Evolutionary conservation across 2,888 invertebrate genomes (phyloP), one percentile per base, ranked within the genome.

Genomic region (Plemyria rubiginata): DNA sequence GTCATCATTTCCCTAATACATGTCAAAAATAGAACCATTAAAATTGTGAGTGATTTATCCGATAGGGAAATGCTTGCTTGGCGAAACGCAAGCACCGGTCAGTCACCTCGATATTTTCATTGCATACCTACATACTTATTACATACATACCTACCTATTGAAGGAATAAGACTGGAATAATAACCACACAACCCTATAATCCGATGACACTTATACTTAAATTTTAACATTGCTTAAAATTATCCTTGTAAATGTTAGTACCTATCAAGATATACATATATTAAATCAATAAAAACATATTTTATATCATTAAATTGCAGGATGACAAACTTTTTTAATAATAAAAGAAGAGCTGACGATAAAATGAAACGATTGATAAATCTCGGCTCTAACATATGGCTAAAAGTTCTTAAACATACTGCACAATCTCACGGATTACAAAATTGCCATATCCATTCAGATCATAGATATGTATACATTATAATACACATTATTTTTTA

Each of bases 401-500:
- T 59, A 55, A 52, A 29, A 52, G 55, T 43, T 40, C 59, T 16
- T 43, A 38, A 41, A 54, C 62, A 54, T 58, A 65, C 40, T 57
- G 40, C 60, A 54, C 46, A 62, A 66, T 66, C 64, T 63, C 62
- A 66, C 60, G 57, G 59, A 61, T 65, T 62, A 66, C 59, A 65
- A 60, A 66, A 65, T 66, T 62, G 65, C 66, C 66, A 83, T 82
- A 85, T 87, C 85, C 85, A 90, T 90, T 87, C 84, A 88, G 90
- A 91, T 90, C 80, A 73, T 73, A 87, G 90, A 91, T 91, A 92
- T 91, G 90, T 90, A 90, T 91, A 85, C 82, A 82, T 87, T 90
- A 89, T 89, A 90, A 90, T 89, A 90, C 84, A 90, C 78, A 90
- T 91, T 92, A 91, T 91, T 87, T 86, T 82, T 86, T 89, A 89